Evolutionary conservation across 2,113 vertebrate species (phyloP).

Genomic region (Motacilla tschutschensis): DNA sequence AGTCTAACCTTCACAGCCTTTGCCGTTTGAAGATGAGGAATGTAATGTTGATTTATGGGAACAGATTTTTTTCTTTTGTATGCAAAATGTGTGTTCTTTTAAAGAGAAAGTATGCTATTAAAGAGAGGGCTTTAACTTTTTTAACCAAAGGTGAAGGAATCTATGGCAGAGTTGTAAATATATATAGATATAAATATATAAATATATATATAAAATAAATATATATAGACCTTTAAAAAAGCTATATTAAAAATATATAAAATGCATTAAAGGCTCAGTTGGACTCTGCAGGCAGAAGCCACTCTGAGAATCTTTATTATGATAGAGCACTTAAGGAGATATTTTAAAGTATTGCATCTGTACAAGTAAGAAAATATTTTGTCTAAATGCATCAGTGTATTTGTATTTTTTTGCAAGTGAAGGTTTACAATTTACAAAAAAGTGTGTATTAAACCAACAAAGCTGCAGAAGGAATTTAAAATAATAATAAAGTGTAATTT

Average conservation of each 20-base stretch:
- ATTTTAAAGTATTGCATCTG: slow-evolving; percentile 95
- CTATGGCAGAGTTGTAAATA: slow-evolving; percentile 88
- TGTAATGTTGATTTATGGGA: slow-evolving; percentile 77
- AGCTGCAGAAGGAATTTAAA: slow-evolving; percentile 80
- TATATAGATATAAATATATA: slow-evolving; percentile 85
- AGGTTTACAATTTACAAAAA: slow-evolving; percentile 96
- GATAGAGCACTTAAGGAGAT: slow-evolving; percentile 87
- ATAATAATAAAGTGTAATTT: slow-evolving; percentile 79
- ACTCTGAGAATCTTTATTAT: slow-evolving; percentile 85
- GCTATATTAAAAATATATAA: slow-evolving; percentile 89
- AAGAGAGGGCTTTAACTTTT: slow-evolving; percentile 87
- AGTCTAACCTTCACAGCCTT: slow-evolving; percentile 70
- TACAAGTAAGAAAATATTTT: slow-evolving; percentile 96
- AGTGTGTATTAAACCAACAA: slow-evolving; percentile 90
- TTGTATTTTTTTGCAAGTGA: slow-evolving; percentile 96
- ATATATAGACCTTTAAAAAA: slow-evolving; percentile 82
- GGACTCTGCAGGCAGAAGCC: slow-evolving; percentile 96
- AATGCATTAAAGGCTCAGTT: slow-evolving; percentile 85
- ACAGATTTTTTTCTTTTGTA: slow-evolving; percentile 76
- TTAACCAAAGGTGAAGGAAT: slow-evolving; percentile 89
- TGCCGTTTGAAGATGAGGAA: slow-evolving; percentile 77
- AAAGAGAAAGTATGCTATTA: slow-evolving; percentile 79
- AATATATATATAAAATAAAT: slow-evolving; percentile 76
- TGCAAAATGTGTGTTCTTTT: slow-evolving; percentile 78
- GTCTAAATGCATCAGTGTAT: slow-evolving; percentile 91